Conservation (phyloP, 2,113 vertebrate genomes). For the Pluvialis apricaria region DNA sequence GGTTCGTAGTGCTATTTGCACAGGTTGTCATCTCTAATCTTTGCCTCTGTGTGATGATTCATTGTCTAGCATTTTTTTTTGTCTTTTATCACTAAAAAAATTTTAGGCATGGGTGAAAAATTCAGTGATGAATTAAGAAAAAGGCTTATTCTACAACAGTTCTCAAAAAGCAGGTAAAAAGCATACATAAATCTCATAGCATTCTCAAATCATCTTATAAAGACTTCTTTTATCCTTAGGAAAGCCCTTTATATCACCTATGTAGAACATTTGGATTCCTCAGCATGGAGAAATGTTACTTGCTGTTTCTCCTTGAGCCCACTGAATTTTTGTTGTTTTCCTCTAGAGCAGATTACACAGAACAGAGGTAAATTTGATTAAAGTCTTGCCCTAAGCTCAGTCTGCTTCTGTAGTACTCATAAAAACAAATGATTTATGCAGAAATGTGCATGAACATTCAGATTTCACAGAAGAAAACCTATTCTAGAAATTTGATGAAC, state of each 20-base stretch:
- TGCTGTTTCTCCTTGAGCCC: neutral
- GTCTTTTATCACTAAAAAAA: neutral
- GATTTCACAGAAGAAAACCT: neutral
- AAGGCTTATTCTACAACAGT: neutral
- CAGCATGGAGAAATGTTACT: neutral
- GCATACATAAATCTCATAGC: accelerated
- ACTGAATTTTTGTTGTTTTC: neutral
- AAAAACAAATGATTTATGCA: neutral
- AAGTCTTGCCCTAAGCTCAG: neutral
- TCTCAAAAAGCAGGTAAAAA: neutral
- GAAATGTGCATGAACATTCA: neutral
- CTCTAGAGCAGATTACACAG: neutral
- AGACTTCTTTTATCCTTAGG: neutral
- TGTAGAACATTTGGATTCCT: neutral
- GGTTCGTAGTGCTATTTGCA: neutral
- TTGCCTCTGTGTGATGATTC: neutral
- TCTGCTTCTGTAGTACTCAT: neutral
- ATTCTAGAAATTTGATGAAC: neutral
- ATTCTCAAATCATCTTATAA: neutral
- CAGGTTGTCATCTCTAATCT: neutral
- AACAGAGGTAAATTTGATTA: neutral
- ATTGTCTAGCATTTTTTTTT: neutral
- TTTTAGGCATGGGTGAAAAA: neutral
- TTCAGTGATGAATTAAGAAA: neutral
- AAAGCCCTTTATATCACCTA: neutral